Evolutionary conservation across 2,113 vertebrate genomes (phyloP).

Genomic region (Coryphaenoides rupestris): DNA sequence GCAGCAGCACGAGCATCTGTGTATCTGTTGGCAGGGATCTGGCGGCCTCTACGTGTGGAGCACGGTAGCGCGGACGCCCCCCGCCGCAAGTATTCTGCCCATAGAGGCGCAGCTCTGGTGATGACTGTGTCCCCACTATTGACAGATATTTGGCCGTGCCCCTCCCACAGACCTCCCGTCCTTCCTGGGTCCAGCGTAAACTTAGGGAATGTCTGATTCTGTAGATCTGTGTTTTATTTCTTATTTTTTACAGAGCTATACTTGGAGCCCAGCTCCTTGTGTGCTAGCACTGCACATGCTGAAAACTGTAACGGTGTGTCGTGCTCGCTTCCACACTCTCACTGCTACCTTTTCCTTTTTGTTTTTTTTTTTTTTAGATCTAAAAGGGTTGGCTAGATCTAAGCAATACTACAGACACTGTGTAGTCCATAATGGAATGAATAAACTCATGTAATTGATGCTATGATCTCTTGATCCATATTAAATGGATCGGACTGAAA

Average conservation of each 20-base stretch:
- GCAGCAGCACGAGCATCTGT: too few species aligned
- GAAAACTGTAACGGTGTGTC: conserved; percentile 45
- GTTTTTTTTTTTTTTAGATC: conserved; percentile 27
- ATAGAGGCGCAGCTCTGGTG: background rate
- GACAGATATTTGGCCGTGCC: conserved; percentile 17
- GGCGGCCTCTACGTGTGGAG: background rate
- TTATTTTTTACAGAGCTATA: background rate
- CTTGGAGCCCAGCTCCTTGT: conserved; percentile 36
- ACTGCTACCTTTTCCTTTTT: conserved; percentile 41
- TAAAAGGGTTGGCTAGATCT: conserved; percentile 41
- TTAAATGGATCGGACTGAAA: conserved; percentile 19
- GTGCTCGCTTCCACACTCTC: conserved; percentile 42
- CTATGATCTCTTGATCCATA: conserved; percentile 15
- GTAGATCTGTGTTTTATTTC: conserved; percentile 38
- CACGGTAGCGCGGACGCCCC: conserved; percentile 4
- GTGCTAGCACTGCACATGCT: conserved; percentile 45
- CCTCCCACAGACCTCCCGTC: conserved; percentile 7
- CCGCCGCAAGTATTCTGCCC: background rate
- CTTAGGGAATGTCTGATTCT: conserved; percentile 36
- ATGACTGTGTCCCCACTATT: conserved; percentile 13
- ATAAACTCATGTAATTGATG: conserved; percentile 1
- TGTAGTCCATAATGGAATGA: conserved; percentile 30
- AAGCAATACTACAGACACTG: conserved; percentile 59
- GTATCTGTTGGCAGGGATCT: too few species aligned
- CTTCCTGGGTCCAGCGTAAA: conserved; percentile 35